phyloP scores from a whole-genome alignment of 2,113 vertebrate genomes.

The Indicator indicator region DNA sequence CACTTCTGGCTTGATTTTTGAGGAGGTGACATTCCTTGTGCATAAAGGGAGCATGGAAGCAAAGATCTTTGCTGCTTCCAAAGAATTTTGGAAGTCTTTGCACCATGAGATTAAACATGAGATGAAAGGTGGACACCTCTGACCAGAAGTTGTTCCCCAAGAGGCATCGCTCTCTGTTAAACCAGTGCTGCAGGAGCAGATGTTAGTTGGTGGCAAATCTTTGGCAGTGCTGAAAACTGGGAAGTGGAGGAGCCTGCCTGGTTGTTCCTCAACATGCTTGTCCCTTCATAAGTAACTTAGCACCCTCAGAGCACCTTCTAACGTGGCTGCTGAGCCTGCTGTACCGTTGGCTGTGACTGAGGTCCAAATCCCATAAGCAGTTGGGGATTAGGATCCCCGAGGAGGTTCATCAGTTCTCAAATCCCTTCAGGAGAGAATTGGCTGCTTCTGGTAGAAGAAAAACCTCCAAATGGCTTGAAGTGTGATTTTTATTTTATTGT shows the following conservation, averaged over 20 bases:
- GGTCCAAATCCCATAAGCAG: neutral
- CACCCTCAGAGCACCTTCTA: neutral
- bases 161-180: fast-evolving
- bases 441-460: neutral
- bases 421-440: fast-evolving
- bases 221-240: neutral
- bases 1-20: neutral
- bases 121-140: fast-evolving
- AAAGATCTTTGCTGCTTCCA: neutral
- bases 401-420: neutral
- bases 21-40: fast-evolving
- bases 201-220: neutral
- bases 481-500: too few relatives aligned
- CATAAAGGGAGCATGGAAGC: fast-evolving
- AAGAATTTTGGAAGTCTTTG: fast-evolving
- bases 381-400: neutral
- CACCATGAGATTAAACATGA: fast-evolving
- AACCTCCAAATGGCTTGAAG: fast-evolving
- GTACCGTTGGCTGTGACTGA: fast-evolving
- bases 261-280: neutral
- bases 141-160: fast-evolving
- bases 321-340: neutral
- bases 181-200: fast-evolving
- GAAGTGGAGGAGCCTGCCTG: neutral
- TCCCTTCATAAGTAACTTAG: neutral